Evolutionary conservation across 2,888 invertebrate species (phyloP).

Genomic region (Hedychridium roseum): DNA sequence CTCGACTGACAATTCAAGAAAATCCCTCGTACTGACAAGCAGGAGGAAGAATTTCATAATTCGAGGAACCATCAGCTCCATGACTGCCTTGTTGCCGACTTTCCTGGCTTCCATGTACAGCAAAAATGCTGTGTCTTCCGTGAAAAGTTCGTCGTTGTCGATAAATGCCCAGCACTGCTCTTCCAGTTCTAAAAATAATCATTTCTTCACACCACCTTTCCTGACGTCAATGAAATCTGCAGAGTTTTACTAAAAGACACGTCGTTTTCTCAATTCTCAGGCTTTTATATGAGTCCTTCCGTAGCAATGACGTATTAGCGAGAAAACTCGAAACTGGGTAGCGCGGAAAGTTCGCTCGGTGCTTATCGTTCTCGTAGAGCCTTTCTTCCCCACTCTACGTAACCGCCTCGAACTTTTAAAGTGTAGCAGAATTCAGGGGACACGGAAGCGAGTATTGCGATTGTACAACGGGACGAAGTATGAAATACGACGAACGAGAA

Average conservation of each 20-base stretch:
- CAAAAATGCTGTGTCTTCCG: slow-evolving; percentile 78
- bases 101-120: slow-evolving; percentile 71
- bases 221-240: too few species aligned
- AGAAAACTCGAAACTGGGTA: slow-evolving; percentile 19
- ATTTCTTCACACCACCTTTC: too few species aligned
- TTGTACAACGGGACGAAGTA: too few species aligned
- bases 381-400: slow-evolving; percentile 13
- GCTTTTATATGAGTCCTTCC: not conserved
- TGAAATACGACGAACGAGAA: too few species aligned
- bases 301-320: slow-evolving; percentile 32
- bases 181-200: slow-evolving; percentile 69
- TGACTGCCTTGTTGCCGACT: slow-evolving; percentile 69
- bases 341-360: slow-evolving; percentile 18
- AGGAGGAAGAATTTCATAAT: slow-evolving; percentile 80
- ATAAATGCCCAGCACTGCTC: slow-evolving; percentile 82
- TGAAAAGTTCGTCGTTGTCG: slow-evolving; percentile 73
- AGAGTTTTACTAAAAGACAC: not conserved
- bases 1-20: slow-evolving; percentile 71
- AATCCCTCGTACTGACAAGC: slow-evolving; percentile 79
- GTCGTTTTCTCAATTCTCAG: not conserved
- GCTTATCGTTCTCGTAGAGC: slow-evolving; percentile 19
- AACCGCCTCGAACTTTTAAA: slow-evolving; percentile 21
- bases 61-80: slow-evolving; percentile 77
- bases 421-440: slow-evolving; percentile 16
- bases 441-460: too few species aligned